Conservation (phyloP, 2,888 invertebrate species). For the Tryphoninae sp. region DNA sequence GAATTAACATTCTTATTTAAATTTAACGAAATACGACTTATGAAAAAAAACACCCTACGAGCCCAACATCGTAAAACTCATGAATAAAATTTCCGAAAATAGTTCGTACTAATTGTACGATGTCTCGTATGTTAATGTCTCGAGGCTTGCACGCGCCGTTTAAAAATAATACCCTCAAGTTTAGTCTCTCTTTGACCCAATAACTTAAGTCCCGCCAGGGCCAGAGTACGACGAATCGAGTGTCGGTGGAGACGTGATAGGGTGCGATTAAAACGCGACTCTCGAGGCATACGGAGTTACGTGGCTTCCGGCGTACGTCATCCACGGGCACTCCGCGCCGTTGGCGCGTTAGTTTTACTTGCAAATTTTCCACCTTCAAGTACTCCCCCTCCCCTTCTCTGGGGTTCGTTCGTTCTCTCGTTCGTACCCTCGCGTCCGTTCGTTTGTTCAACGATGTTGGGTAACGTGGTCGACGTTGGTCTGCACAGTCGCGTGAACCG, state of each 20-base stretch:
- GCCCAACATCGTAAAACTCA: too few relatives aligned
- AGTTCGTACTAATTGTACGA: too few relatives aligned
- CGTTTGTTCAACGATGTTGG: constrained; percentile 1
- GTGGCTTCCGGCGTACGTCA: constrained; percentile 47
- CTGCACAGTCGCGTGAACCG: constrained; percentile 9
- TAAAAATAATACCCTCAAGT: background rate
- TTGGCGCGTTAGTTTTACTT: constrained; percentile 50
- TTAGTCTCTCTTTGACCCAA: constrained; percentile 14
- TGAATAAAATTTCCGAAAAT: too few relatives aligned
- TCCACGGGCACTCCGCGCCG: background rate
- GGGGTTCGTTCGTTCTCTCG: background rate
- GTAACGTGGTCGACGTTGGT: constrained; percentile 23
- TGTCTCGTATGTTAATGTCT: background rate
- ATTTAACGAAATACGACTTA: too few relatives aligned
- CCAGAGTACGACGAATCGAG: constrained; percentile 35
- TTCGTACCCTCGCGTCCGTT: constrained; percentile 1
- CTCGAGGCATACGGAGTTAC: constrained; percentile 29
- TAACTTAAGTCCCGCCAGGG: background rate
- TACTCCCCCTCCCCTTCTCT: background rate
- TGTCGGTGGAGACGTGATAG: constrained; percentile 35
- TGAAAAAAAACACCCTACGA: too few relatives aligned
- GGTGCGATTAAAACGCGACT: constrained; percentile 48
- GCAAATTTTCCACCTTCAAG: constrained; percentile 53
- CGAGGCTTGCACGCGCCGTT: background rate
- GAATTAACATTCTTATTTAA: too few relatives aligned